Conservation (phyloP, 2,888 invertebrate genomes). For the Volucella inflata region DNA sequence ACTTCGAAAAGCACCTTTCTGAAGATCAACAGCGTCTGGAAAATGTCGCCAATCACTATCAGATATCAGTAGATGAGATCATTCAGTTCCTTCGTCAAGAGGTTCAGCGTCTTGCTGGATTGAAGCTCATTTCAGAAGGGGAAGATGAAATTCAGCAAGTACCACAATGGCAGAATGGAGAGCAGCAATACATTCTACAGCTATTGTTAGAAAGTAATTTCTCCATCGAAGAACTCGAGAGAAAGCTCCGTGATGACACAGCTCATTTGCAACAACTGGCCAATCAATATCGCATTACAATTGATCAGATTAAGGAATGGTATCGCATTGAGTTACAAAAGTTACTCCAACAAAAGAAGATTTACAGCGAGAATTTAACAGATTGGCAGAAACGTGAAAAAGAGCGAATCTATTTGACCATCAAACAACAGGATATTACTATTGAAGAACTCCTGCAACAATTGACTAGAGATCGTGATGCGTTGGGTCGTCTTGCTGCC, state of each 20-base stretch:
- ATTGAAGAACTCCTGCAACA: slow-evolving; percentile 77
- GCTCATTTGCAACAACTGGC: slow-evolving; percentile 78
- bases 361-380: slow-evolving; percentile 77
- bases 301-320: slow-evolving; percentile 80
- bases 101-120: slow-evolving; percentile 76
- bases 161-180: slow-evolving; percentile 79
- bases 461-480: slow-evolving; percentile 76
- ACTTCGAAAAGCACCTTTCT: slow-evolving; percentile 79
- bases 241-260: slow-evolving; percentile 78
- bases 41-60: slow-evolving; percentile 79
- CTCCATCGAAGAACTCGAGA: slow-evolving; percentile 81
- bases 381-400: slow-evolving; percentile 80
- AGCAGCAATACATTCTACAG: slow-evolving; percentile 79
- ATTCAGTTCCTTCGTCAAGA: slow-evolving; percentile 79
- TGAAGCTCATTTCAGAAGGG: slow-evolving; percentile 77
- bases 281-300: slow-evolving; percentile 78
- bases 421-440: slow-evolving; percentile 77
- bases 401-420: slow-evolving; percentile 79
- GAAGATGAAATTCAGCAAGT: slow-evolving; percentile 69
- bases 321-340: slow-evolving; percentile 79
- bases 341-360: slow-evolving; percentile 77
- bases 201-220: slow-evolving; percentile 79
- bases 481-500: slow-evolving; percentile 76
- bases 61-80: slow-evolving; percentile 80
- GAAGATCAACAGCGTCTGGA: slow-evolving; percentile 78